These are phyloP conservation scores for Oscheius sp. DNA, from an alignment of 1,140 invertebrate genomes.

Conservation along the genomic window DNA sequence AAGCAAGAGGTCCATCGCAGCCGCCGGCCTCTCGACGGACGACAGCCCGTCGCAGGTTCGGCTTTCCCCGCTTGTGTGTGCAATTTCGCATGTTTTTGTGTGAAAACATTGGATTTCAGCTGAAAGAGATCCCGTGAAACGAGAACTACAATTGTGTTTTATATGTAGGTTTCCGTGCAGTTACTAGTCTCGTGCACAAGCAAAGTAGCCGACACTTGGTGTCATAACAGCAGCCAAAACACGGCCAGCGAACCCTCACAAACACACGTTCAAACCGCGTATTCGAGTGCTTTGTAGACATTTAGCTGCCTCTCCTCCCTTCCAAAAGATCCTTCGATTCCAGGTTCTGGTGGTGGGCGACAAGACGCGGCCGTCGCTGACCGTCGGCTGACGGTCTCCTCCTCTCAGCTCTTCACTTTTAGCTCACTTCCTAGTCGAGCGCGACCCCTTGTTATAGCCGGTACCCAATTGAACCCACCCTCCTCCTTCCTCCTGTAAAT, in stretches of 20 bases:
- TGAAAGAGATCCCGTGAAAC: not conserved
- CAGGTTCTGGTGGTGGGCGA: not conserved
- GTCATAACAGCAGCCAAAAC: no score
- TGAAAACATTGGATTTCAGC: not conserved
- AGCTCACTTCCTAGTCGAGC: slow-evolving; percentile 18
- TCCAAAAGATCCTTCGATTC: not conserved
- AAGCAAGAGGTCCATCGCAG: slow-evolving; percentile 32
- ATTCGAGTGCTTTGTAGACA: no score
- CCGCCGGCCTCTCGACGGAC: slow-evolving; percentile 13
- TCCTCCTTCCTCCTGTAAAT: no score
- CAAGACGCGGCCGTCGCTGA: not conserved
- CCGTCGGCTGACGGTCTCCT: slow-evolving; percentile 1
- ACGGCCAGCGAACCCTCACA: no score
- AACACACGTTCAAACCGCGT: no score
- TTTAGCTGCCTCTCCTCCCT: not conserved
- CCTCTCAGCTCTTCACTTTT: slow-evolving; percentile 14
- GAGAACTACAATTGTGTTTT: not conserved
- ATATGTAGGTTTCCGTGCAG: no score
- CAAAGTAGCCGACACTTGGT: no score
- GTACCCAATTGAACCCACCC: no score
- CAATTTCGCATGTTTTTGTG: not conserved
- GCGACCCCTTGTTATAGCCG: no score
- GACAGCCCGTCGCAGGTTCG: slow-evolving; percentile 25
- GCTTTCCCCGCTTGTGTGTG: no score
- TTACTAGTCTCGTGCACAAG: no score